Evolutionary conservation across 2,113 vertebrate genomes (phyloP), one percentile per base, ranked within the genome.

Genomic region (Crotalus tigris): DNA sequence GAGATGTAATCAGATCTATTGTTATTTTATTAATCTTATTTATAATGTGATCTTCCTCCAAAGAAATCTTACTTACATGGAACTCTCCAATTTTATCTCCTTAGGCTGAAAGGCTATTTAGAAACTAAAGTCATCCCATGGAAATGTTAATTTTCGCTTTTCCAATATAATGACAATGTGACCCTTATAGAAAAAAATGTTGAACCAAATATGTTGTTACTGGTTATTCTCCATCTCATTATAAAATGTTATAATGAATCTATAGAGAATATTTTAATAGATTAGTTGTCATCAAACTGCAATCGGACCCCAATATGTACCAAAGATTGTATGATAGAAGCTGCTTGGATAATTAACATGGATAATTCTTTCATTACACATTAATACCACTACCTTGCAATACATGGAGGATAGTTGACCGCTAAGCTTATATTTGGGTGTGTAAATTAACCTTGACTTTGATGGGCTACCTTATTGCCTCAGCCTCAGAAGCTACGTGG

Each of bases 141-240:
- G 49, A 9, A 49, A 53, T 75, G 33, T 11, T 89, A 26, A 75
- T 64, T 53, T 57, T 44, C 13, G 15, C 13, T 24, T 46, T 53
- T 24, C 49, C 58, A 54, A 49, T 11, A 11, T 92, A 81, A 81
- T 10, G 5, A 0, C 39, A 24, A 39, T 24, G 93, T 69, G 92
- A 92, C 21, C 26, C 55, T 69, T 29, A 94, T 87, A 94, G 11
- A 9, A 13, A 9, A 21, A 1, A 90, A 91, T 89, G 90, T 53
- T 46, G 87, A 46, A 39, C 19, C 91, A 90, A 53, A 58, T 89
- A 91, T 90, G 46, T 58, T 81, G 90, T 26, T 21, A 26, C 39
- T 61, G 23, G 5, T 33, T 23, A 17, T 89, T 91, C 87, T 87
- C 91, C 39, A 86, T 94, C 39, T 85, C 49, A 95, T 13, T 75